Percentiles rank a stretch among this genome's conserved stretches.
Evolutionary conservation across 2,113 vertebrate genomes (phyloP).

Genomic region (Chelonoidis abingdonii): DNA sequence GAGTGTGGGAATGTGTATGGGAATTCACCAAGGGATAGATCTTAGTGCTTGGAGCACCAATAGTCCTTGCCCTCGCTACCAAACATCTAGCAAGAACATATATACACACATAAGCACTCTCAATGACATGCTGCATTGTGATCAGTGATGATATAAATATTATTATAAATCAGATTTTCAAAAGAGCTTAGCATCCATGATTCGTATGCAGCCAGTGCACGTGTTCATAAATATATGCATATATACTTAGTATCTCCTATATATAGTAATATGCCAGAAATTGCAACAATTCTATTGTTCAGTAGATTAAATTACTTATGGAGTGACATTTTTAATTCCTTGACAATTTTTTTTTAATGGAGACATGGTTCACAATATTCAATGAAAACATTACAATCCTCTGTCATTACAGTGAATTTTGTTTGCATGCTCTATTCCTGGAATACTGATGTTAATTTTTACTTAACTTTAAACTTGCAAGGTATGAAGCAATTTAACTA

Average conservation of each 20-base stretch:
- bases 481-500: conserved; percentile 80
- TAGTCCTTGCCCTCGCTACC: neutral
- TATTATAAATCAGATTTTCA: neutral
- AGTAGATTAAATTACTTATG: neutral
- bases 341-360: conserved; percentile 58
- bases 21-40: conserved; percentile 37
- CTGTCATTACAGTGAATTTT: conserved; percentile 75
- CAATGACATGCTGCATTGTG: neutral
- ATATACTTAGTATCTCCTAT: neutral
- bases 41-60: neutral
- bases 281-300: neutral
- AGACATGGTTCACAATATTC: conserved; percentile 70
- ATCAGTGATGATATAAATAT: neutral
- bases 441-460: conserved; percentile 82
- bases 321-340: conserved; percentile 31
- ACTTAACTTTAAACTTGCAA: conserved; percentile 80
- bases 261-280: neutral
- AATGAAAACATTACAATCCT: conserved; percentile 71
- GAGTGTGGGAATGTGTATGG: conserved; percentile 72
- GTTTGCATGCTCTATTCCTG: conserved; percentile 76
- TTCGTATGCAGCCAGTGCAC: neutral
- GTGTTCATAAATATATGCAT: accelerated
- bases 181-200: accelerated
- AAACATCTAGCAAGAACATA: neutral
- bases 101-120: neutral